Percentiles rank a stretch among this genome's conserved stretches.
phyloP scores from a whole-genome alignment of 2,888 invertebrate genomes.

The Thalpophila matura region DNA sequence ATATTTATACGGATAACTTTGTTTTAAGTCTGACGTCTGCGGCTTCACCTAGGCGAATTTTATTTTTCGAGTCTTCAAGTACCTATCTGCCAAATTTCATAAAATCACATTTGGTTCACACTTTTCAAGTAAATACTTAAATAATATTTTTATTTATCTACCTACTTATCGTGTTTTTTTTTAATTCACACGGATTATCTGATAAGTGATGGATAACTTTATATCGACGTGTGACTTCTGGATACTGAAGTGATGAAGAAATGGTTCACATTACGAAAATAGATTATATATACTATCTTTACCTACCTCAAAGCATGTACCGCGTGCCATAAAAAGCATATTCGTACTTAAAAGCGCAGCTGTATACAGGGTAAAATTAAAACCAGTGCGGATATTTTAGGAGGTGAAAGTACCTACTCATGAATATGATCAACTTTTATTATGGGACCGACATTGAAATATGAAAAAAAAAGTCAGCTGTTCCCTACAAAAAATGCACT shows the following conservation, averaged over 20 bases:
- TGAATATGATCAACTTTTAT: too few species aligned
- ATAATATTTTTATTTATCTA: too few species aligned
- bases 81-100: background rate
- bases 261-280: background rate
- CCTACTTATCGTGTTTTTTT: background rate
- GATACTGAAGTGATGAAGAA: constrained; percentile 1
- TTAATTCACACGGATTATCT: constrained; percentile 3
- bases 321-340: too few species aligned
- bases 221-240: background rate
- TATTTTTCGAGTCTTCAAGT: background rate
- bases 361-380: too few species aligned
- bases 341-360: too few species aligned
- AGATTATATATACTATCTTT: background rate
- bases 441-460: too few species aligned
- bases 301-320: background rate
- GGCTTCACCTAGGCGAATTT: too few species aligned
- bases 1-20: constrained; percentile 14
- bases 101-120: background rate
- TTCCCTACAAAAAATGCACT: too few species aligned
- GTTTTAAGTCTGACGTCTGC: background rate
- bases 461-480: too few species aligned
- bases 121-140: too few species aligned
- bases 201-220: constrained; percentile 3
- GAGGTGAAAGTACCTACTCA: too few species aligned
- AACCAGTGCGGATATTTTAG: too few species aligned